Base-by-base conservation (phyloP, 2,797 vertebrate genomes). In the Arctocebus calabarensis region DNA sequence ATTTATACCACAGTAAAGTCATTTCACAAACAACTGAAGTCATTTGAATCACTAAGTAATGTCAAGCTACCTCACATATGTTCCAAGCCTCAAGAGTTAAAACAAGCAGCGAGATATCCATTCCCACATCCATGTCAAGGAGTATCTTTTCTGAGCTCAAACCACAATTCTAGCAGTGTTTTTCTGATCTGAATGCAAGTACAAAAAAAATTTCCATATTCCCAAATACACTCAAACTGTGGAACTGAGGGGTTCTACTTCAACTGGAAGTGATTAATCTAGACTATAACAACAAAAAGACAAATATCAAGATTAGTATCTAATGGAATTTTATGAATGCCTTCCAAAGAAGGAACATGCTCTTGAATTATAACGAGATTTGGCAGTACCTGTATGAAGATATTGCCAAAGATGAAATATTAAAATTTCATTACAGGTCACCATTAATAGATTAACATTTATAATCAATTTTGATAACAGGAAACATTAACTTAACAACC, bases 401-500 rank as follows among this genome's bases (percentile, higher is more conserved):
- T 14, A 74, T 48, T 88, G 70, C 71, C 32, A 59, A 92, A 85
- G 27, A 82, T 77, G 14, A 75, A 91, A 86, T 75, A 87, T 78
- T 89, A 89, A 95, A 66, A 89, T 89, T 45, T 89, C 45, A 88
- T 34, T 75, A 81, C 1, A 75, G 40, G 83, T 71, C 19, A 73
- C 61, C 27, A 91, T 64, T 64, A 92, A 89, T 4, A 59, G 79
- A 79, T 52, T 43, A 88, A 91, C 20, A 68, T 57, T 59, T 70
- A 6, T 70, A 77, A 81, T 64, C 43, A 81, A 79, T 70, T 88
- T 48, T 95, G 52, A 64, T 81, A 62, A 79, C 4, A 91, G 17
- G n/a, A 27, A 82, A 75, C 32, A 96, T 40, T 77, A 90, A 77
- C 68, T 82, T 40, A 85, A 85, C 89, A 91, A 5, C 27, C 66